phyloP scores from a whole-genome alignment of 2,113 vertebrate species.

The Morone saxatilis region DNA sequence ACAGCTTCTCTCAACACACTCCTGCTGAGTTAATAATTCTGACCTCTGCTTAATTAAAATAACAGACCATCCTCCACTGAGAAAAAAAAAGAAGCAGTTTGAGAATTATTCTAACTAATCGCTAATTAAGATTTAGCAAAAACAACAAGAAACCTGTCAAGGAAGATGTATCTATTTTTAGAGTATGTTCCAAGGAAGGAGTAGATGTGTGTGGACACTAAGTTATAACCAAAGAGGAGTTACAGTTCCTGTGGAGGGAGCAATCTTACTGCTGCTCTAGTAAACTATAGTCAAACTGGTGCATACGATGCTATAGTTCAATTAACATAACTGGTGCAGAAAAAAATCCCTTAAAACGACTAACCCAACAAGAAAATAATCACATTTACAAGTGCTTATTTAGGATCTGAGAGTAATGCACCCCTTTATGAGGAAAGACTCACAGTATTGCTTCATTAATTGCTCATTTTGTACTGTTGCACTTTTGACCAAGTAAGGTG shows the following conservation, averaged over 20 bases:
- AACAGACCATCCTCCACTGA: slow-evolving; percentile 81
- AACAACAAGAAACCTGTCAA: slow-evolving; percentile 76
- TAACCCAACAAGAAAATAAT: slow-evolving; percentile 59
- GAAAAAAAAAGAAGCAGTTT: slow-evolving; percentile 69
- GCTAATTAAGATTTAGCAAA: slow-evolving; percentile 82
- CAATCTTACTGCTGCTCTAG: slow-evolving; percentile 13
- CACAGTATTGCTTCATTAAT: slow-evolving; percentile 70
- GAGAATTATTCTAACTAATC: slow-evolving; percentile 83
- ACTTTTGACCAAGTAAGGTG: slow-evolving; percentile 78
- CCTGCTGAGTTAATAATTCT: slow-evolving; percentile 85
- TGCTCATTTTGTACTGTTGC: slow-evolving; percentile 77
- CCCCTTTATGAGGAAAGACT: slow-evolving; percentile 44
- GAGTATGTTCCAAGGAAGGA: slow-evolving; percentile 42
- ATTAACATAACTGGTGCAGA: slow-evolving; percentile 44
- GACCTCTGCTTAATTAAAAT: slow-evolving; percentile 88
- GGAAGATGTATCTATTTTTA: slow-evolving; percentile 78
- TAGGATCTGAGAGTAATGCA: slow-evolving; percentile 58
- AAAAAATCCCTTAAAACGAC: slow-evolving; percentile 60
- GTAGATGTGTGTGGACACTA: slow-evolving; percentile 49
- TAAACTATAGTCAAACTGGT: slow-evolving; percentile 36
- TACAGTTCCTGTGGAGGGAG: slow-evolving; percentile 44
- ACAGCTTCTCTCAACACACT: slow-evolving; percentile 73
- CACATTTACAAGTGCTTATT: slow-evolving; percentile 64
- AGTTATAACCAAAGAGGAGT: slow-evolving; percentile 40
- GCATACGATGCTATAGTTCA: slow-evolving; percentile 1